Evolutionary conservation across 2,797 vertebrate species (phyloP), one percentile per base, ranked within the genome.

Genomic region (Trematocara caparti): DNA sequence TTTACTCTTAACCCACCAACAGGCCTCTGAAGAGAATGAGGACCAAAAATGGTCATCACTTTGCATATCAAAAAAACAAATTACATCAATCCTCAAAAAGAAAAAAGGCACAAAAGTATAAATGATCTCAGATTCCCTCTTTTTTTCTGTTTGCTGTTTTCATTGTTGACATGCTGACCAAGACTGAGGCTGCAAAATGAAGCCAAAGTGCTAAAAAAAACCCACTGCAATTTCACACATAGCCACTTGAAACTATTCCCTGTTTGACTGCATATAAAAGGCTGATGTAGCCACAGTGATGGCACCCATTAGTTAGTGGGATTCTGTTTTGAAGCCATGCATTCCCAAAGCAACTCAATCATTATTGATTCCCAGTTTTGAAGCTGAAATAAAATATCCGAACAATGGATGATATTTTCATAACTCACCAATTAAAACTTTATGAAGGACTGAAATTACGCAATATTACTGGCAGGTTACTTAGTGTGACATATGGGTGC

Each of bases 201-300:
- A 45, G 38, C 6, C 13, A 66, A 66, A 15, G 12, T 66, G 19
- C 13, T 66, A 15, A 15, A 64, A 14, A n/a, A 1, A 3, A 55
- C 0, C 0, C 3, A 38, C 57, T 62, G 34, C 57, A 62, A 62
- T 38, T 64, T 14, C n/a, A 8, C 59, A 21, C n/a, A 55, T 3
- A 55, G 17, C 15, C 4, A 69, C 38, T 27, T 45, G 21, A 69
- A 45, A 43, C 64, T 45, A 14, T 10, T 45, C 8, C 21, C 4
- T 27, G 27, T 43, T 66, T 38, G 59, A 43, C 12, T 15, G 19
- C 14, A 45, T 45, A 45, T 69, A 66, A 66, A 66, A 43, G 13
- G 2, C 38, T 27, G 36, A 10, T 24, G 38, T 43, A 45, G 40
- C 14, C 8, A 45, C 21, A 24, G 2, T 45, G 1, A 30, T 69